A percentile compares a stretch with the other conserved stretches of the same genome.
These are phyloP conservation scores for Oreochromis mossambicus DNA, from an alignment of 2,797 vertebrate genomes.

Conservation along the genomic window DNA sequence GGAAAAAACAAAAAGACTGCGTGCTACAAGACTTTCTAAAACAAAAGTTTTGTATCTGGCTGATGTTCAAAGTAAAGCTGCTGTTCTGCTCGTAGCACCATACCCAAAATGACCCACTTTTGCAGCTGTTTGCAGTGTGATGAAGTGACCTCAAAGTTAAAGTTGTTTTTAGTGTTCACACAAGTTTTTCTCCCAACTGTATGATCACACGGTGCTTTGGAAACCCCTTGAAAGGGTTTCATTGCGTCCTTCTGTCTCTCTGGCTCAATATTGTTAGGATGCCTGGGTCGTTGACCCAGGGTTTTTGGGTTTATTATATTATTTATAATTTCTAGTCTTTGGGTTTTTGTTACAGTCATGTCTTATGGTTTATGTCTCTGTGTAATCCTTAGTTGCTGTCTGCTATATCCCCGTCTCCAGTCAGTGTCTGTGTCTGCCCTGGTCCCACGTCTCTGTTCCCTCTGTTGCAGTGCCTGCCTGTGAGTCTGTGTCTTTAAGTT, in stretches of 20 bases:
- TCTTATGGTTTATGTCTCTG: no score
- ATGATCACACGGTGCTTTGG: not conserved
- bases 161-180: not conserved
- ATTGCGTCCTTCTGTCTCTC: not conserved
- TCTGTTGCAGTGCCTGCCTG: no score
- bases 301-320: no score
- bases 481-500: no score
- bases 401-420: no score
- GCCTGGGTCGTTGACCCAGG: no score
- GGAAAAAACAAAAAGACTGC: not conserved
- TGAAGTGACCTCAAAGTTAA: not conserved
- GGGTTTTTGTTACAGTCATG: no score
- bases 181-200: not conserved
- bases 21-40: not conserved
- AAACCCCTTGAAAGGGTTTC: not conserved
- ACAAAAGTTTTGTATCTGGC: not conserved
- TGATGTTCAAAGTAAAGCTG: not conserved
- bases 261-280: no score
- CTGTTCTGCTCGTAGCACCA: not conserved
- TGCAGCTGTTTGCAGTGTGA: not conserved
- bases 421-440: no score
- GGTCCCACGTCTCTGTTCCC: no score
- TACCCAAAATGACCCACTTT: not conserved
- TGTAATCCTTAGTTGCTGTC: no score
- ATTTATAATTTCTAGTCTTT: no score